Conservation (phyloP, 2,888 invertebrate genomes). For the Eretmocerus hayati region DNA sequence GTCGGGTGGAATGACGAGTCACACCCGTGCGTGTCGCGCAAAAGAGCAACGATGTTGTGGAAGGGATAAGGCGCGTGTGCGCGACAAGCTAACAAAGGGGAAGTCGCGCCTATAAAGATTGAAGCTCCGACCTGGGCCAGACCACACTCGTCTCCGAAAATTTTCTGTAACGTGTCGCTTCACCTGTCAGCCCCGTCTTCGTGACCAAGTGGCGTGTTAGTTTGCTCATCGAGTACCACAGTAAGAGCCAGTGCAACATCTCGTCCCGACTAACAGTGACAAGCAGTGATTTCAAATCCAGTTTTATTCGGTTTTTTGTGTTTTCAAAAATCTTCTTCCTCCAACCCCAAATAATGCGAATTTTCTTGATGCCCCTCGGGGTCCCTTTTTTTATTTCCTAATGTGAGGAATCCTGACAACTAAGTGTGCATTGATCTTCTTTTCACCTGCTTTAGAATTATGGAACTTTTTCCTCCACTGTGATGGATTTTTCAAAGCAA, state of each 20-base stretch:
- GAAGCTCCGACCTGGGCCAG: slow-evolving; percentile 38
- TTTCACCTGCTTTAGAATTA: too few relatives aligned
- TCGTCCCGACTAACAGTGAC: background rate
- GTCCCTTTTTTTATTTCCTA: too few relatives aligned
- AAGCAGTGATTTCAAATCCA: too few relatives aligned
- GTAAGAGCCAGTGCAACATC: background rate
- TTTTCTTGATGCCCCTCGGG: too few relatives aligned
- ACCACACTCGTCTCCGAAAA: slow-evolving; percentile 45
- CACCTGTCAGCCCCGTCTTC: background rate
- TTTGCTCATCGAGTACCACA: background rate
- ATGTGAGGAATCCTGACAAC: too few relatives aligned
- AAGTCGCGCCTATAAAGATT: slow-evolving; percentile 40
- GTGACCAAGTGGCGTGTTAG: background rate
- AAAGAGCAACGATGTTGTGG: background rate
- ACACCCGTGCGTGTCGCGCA: slow-evolving; percentile 15
- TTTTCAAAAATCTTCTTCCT: too few relatives aligned
- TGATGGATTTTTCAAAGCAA: too few relatives aligned
- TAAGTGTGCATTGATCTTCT: too few relatives aligned
- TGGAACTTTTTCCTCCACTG: too few relatives aligned
- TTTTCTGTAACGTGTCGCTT: slow-evolving; percentile 35
- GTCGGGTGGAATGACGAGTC: slow-evolving; percentile 4
- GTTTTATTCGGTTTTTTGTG: too few relatives aligned
- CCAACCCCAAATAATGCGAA: too few relatives aligned
- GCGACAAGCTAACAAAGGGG: slow-evolving; percentile 29
- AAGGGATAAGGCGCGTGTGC: slow-evolving; percentile 18